Percentiles rank a stretch among this genome's conserved stretches.
Conservation (phyloP, 1,140 invertebrate species). For the Bactericera cockerelli region DNA sequence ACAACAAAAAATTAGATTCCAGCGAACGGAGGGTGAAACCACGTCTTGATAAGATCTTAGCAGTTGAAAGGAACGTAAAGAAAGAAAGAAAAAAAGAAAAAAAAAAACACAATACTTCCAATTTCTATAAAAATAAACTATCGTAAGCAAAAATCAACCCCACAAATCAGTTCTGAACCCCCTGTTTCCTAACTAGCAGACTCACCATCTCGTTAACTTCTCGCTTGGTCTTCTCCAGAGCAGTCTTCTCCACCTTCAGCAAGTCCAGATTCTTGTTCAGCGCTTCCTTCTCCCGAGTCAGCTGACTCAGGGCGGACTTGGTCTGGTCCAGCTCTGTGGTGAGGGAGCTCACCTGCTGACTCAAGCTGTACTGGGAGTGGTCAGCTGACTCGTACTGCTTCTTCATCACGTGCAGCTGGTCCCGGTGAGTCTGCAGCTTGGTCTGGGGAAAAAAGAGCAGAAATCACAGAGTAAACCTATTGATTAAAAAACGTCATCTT, state of each 20-base stretch:
- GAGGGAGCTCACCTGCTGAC: conserved; percentile 49
- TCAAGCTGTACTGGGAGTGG: conserved; percentile 39
- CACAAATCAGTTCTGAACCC: conserved; percentile 11
- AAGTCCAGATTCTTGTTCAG: conserved; percentile 53
- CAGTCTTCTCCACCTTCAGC: conserved; percentile 52
- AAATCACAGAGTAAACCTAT: too few relatives aligned
- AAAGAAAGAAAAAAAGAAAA: too few relatives aligned
- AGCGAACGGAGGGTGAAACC: too few relatives aligned
- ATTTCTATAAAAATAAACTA: too few relatives aligned
- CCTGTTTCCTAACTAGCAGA: too few relatives aligned
- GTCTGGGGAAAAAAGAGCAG: too few relatives aligned
- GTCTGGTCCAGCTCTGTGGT: conserved; percentile 49
- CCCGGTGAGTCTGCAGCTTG: conserved; percentile 55
- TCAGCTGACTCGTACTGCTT: conserved; percentile 55
- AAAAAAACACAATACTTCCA: too few relatives aligned
- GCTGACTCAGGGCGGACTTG: conserved; percentile 46
- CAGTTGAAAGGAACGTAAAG: too few relatives aligned
- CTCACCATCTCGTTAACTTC: conserved; percentile 55
- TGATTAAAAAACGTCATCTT: too few relatives aligned
- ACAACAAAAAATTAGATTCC: too few relatives aligned
- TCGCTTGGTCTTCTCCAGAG: conserved; percentile 56
- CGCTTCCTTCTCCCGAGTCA: conserved; percentile 57
- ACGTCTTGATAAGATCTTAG: too few relatives aligned
- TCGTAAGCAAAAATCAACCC: too few relatives aligned
- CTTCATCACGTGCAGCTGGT: conserved; percentile 45